Base-by-base conservation (phyloP, 2,113 vertebrate species). In the Lampris incognitus region DNA sequence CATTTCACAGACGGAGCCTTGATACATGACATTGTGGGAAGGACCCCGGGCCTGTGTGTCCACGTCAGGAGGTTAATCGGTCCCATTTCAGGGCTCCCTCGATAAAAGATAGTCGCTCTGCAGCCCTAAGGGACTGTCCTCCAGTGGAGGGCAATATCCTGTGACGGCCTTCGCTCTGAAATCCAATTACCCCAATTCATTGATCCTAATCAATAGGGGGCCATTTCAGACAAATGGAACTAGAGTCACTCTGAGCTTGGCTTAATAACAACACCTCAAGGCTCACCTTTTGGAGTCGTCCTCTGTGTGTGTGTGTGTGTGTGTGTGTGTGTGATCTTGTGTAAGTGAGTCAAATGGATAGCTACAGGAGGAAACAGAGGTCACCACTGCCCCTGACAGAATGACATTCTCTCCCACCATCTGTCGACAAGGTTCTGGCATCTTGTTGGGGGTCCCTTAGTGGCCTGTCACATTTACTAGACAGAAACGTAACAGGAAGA, bases 111-210 rank as follows among this genome's bases (percentile, higher is more conserved):
- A 71, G 78, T 48, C 3, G 55, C 60, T 65, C 49, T 7, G 69
- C 56, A 68, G 75, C 62, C 69, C 66, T 48, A 56, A 86, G 81
- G 84, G 76, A 71, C 71, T 10, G 52, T 71, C 68, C 74, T 63
- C 42, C 52, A 72, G 46, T 5, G 2, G 60, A 59, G 46, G 66
- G 56, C 56, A 72, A 76, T 61, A 69, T 82, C 40, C 44, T 76
- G 61, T 9, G 38, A 79, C 75, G 67, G 76, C 71, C 36, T 37
- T 41, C 37, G 6, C 77, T 69, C 66, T 52, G 56, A 77, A 84
- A 86, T 83, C 68, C 62, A 78, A 80, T 87, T 78, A 84, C 56
- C 64, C 41, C 52, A 73, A 77, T 77, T 67, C 81, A 84, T 81
- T 13, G 60, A 84, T 80, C 61, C 36, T 10, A 4, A 10, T 72